Base-by-base conservation (phyloP, 2,113 vertebrate genomes). In the Dinomys branickii region DNA sequence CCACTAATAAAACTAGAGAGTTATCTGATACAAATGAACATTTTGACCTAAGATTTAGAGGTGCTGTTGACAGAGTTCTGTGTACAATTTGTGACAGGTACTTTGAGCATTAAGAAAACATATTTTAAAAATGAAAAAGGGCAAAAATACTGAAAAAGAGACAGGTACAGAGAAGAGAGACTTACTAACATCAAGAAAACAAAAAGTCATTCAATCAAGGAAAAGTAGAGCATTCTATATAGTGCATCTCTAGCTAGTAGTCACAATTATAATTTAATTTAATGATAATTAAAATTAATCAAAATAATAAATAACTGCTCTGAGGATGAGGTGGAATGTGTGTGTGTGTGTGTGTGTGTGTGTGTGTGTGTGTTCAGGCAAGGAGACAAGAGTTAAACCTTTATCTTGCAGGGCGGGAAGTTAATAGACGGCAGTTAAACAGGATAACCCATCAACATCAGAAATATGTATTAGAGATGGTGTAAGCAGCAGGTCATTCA, bases 71-170 rank as follows among this genome's bases (percentile, higher is more conserved):
- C 35, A 75, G 59, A 87, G 58, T 61, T 69, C n/a, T 4, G 4
- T 2, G 58, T 20, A 28, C 7, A 35, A 35, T 47, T 47, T 24
- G 7, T 71, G 38, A 84, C 11, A 24, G 28, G 24, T 63, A n/a
- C 58, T 90, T 86, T 84, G 59, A 71, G 83, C 94, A 63, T 24
- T 38, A 80, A 78, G n/a, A 33, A 69, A 92, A 92, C 33, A 73
- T 16, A n/a, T n/a, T n/a, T n/a, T n/a, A n/a, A n/a, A n/a, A n/a
- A n/a, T n/a, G n/a, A n/a, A n/a, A n/a, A n/a, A n/a, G n/a, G n/a
- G n/a, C n/a, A n/a, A n/a, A n/a, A n/a, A n/a, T n/a, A n/a, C n/a
- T 63, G n/a, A 91, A 30, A 67, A 35, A 85, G 56, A 91, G 17
- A 41, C 2, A 75, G 22, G 81, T 0, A 56, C 4, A 69, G 2